These are phyloP conservation scores for Chelmon rostratus DNA, from an alignment of 2,797 vertebrate species.

Conservation along the genomic window DNA sequence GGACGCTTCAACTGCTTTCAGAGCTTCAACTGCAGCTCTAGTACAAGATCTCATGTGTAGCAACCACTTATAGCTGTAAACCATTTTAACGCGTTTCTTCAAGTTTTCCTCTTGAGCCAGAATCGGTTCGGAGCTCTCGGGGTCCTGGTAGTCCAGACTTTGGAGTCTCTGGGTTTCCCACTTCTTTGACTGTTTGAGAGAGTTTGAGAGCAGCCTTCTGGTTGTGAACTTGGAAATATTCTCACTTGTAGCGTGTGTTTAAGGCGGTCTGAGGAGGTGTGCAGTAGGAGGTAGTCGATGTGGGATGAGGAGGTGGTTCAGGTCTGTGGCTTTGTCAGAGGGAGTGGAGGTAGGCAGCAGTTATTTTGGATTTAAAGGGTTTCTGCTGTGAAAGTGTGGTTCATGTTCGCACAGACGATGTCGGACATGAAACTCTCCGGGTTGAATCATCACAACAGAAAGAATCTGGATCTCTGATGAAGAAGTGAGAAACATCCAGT, in stretches of 20 bases:
- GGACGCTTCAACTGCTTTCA: no score
- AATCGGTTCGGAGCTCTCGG: neutral
- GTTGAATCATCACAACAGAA: constrained; percentile 15
- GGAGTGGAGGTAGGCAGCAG: constrained; percentile 20
- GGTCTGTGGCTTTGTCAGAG: constrained; percentile 13
- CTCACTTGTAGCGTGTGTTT: neutral
- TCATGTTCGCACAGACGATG: neutral
- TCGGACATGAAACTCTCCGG: neutral
- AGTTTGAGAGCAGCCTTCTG: neutral
- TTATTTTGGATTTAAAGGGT: constrained; percentile 9
- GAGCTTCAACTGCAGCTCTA: no score
- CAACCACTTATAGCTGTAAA: no score
- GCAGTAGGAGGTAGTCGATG: neutral
- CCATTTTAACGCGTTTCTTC: neutral
- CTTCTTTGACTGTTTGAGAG: neutral
- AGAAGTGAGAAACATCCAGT: neutral
- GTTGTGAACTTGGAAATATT: neutral
- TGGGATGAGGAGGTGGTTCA: neutral
- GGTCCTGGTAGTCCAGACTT: neutral
- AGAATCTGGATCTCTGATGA: neutral
- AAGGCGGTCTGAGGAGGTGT: constrained; percentile 18
- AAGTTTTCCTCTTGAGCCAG: neutral
- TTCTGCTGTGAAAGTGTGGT: neutral
- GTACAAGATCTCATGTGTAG: no score
- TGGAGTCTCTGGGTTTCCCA: neutral